A percentile compares a stretch with the other conserved stretches of the same genome.
Conservation (phyloP, 2,888 invertebrate species). For the Flexamia atlantica region DNA sequence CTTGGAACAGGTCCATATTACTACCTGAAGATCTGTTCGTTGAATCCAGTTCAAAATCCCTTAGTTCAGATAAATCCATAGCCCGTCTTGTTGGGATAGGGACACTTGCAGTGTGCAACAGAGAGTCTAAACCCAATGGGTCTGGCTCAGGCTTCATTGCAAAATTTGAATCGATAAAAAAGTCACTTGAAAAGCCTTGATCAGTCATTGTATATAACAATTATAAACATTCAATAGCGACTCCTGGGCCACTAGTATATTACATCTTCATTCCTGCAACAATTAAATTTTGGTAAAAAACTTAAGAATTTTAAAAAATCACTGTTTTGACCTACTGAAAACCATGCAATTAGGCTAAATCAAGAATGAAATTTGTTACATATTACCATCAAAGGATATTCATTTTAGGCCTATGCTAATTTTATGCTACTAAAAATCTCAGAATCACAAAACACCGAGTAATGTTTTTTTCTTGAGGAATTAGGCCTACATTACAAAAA, state of each 20-base stretch:
- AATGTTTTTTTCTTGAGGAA: no score
- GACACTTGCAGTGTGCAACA: slow-evolving; percentile 78
- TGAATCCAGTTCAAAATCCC: slow-evolving; percentile 79
- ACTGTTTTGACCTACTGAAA: no score
- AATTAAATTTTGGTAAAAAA: no score
- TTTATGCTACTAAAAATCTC: no score
- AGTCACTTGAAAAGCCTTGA: slow-evolving; percentile 79
- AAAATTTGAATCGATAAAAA: slow-evolving; percentile 80
- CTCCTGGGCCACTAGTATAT: neutral
- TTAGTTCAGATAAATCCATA: slow-evolving; percentile 72
- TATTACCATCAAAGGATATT: no score
- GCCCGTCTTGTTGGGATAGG: slow-evolving; percentile 80
- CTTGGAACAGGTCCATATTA: slow-evolving; percentile 67
- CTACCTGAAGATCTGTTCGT: slow-evolving; percentile 72
- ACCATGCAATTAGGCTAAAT: no score
- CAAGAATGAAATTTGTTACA: no score
- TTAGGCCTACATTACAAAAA: no score
- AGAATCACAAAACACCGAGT: no score
- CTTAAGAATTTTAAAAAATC: no score
- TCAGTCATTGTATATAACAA: slow-evolving; percentile 77
- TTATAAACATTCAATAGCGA: neutral
- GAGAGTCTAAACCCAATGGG: slow-evolving; percentile 73
- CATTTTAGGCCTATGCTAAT: no score
- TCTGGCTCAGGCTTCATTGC: slow-evolving; percentile 83
- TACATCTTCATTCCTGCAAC: neutral